Evolutionary conservation across 1,140 invertebrate genomes (phyloP), one percentile per base, ranked within the genome.

Genomic region (Cydia fagiglandana): DNA sequence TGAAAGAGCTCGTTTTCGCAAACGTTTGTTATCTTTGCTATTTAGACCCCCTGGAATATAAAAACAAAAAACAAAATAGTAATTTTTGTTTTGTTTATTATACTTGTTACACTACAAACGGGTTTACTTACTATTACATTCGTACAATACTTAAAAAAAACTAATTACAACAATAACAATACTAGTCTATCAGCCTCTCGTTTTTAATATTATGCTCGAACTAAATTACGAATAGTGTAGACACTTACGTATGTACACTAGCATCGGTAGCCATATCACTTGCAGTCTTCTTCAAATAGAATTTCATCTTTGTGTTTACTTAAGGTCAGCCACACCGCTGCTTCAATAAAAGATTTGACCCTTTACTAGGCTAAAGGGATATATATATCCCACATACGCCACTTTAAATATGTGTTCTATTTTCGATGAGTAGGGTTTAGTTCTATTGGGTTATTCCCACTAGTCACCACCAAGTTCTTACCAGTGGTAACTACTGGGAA

Each of bases 141-240:
- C 81, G 66, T 86, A 84, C 79, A 84, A 78, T 77, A 86, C 77
- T 81, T 81, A 78, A 75, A 76, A n/a, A 78, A 75, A 76, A n/a
- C 15, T 70, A 70, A 34, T 41, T 70, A 70, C 66, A 70, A 70
- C 38, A 38, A 34, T 24, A 24, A 38, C 30, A 70, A 41, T 41
- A 41, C 76, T 81, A 83, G 45, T 75, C 73, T 75, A 86, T 83
- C 84, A 84, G 82, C 81, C 83, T 86, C 84, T 81, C 78, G 50
- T 81, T 88, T 84, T 76, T 76, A 30, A 41, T 64, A 38, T 73
- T 74, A 64, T 13, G 38, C 73, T 76, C 13, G n/a, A 47, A 12
- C 38, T 68, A 34, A 20, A 50, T 45, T 24, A 53, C 50, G 50
- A 17, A 53, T 56, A 17, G 53, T 56, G 47, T 34, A 53, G 15